phyloP scores from a whole-genome alignment of 2,888 invertebrate genomes.

The Anarsia innoxiella region DNA sequence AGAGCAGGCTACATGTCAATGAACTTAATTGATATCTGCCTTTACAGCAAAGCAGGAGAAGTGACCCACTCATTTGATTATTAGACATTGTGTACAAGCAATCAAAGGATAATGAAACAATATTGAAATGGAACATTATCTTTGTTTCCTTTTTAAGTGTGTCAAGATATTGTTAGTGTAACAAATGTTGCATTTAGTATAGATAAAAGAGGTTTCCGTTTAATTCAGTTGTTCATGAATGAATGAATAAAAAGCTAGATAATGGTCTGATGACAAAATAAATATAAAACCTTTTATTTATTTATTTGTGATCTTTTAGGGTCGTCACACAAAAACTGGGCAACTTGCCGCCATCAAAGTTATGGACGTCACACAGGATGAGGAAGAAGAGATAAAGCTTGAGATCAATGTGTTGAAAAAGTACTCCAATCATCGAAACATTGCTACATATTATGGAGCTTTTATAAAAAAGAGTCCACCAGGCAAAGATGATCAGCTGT shows the following conservation, averaged over 20 bases:
- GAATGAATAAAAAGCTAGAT: too few species aligned
- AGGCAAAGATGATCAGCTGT: constrained; percentile 99
- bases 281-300: too few species aligned
- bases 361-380: constrained; percentile 99
- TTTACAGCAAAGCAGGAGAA: constrained; percentile 8
- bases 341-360: constrained; percentile 99
- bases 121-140: too few species aligned
- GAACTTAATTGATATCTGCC: constrained; percentile 41
- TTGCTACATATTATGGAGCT: constrained; percentile 99
- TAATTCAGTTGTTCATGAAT: too few species aligned
- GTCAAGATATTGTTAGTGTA: too few species aligned
- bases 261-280: too few species aligned
- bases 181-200: too few species aligned
- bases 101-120: too few species aligned
- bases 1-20: constrained; percentile 51
- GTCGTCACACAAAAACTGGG: constrained; percentile 99
- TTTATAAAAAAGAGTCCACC: constrained; percentile 99
- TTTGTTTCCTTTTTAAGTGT: too few species aligned
- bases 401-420: constrained; percentile 99
- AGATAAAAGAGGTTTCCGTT: too few species aligned
- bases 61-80: constrained; percentile 9
- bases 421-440: constrained; percentile 99
- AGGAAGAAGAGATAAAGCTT: constrained; percentile 99
- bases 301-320: too few species aligned
- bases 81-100: too few species aligned